Evolutionary conservation across 2,888 invertebrate species (phyloP), one percentile per base, ranked within the genome.

Genomic region (Arrhopalites spinosus): DNA sequence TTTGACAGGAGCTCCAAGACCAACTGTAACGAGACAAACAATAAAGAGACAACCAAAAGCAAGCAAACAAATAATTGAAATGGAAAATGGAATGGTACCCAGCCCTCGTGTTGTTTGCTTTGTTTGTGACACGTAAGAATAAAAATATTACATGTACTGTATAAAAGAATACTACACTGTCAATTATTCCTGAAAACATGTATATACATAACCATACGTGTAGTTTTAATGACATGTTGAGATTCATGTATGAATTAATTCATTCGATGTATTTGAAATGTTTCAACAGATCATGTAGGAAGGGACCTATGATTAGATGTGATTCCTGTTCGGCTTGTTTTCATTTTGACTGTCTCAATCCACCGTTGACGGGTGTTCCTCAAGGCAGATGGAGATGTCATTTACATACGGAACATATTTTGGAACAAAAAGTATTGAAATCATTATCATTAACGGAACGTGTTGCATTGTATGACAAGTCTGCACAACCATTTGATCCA

Each of bases 341-440:
- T 85, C 98, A 98, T 86, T 90, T 93, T 87, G 98, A 98, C 86
- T 98, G 98, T 84, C 86, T 98, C 78, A 92, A 96, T 85, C 97
- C 98, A 0, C 98, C 98, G 0, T 87, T 98, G 73, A 93, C 95
- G 0, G 91, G 92, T 0, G 88, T 94, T 78, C 98, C 98, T 0
- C 90, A 91, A 1, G 94, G 93, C 0, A 89, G 93, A 36, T 98
- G 98, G 98, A 97, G 98, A 96, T 98, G 98, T 85, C 98, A 98
- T 0, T 94, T 95, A 86, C 98, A 98, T 85, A 92, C 93, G 0
- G 95, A 98, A 86, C 94, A 96, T 83, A 91, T 91, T 80, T 89
- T 96, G 84, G 92, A 96, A 85, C 90, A 92, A 84, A 91, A 92
- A 85, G 86, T 95, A 79, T 88, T 96, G 74, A 91, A 90, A 78